Percentiles rank a stretch among this genome's conserved stretches.
Evolutionary conservation across 2,113 vertebrate species (phyloP).

Genomic region (Pollimyrus isidori): DNA sequence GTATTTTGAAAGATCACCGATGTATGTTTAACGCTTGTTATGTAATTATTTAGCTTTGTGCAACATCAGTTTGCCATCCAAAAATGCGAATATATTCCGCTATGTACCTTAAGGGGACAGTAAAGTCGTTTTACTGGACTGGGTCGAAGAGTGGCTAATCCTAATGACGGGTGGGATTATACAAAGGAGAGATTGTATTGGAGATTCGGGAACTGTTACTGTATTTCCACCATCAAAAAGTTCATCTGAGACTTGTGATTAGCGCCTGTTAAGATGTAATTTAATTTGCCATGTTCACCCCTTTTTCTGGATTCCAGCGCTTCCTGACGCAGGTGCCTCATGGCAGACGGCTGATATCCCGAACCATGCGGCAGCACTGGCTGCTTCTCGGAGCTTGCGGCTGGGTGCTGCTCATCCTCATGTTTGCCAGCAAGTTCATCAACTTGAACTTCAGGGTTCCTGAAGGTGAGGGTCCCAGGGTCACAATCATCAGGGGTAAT

Average conservation of each 20-base stretch:
- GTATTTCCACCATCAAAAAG: neutral
- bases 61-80: neutral
- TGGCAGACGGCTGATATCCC: slow-evolving; percentile 44
- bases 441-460: slow-evolving; percentile 73
- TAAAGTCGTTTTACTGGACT: neutral
- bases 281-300: neutral
- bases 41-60: neutral
- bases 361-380: slow-evolving; percentile 93
- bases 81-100: neutral
- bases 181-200: neutral
- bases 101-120: neutral
- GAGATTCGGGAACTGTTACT: neutral
- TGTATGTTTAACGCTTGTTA: too few species aligned
- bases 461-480: slow-evolving; percentile 63
- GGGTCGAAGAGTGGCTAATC: neutral
- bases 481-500: neutral
- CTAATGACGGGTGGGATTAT: neutral
- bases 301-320: neutral
- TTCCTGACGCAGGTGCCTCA: slow-evolving; percentile 13
- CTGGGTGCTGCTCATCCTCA: slow-evolving; percentile 93
- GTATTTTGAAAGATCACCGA: neutral
- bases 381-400: slow-evolving; percentile 88
- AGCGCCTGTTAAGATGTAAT: neutral
- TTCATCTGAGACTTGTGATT: neutral
- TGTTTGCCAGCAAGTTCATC: slow-evolving; percentile 91